These are phyloP conservation scores for Philaethria dido DNA, from an alignment of 2,888 invertebrate species.

Conservation along the genomic window DNA sequence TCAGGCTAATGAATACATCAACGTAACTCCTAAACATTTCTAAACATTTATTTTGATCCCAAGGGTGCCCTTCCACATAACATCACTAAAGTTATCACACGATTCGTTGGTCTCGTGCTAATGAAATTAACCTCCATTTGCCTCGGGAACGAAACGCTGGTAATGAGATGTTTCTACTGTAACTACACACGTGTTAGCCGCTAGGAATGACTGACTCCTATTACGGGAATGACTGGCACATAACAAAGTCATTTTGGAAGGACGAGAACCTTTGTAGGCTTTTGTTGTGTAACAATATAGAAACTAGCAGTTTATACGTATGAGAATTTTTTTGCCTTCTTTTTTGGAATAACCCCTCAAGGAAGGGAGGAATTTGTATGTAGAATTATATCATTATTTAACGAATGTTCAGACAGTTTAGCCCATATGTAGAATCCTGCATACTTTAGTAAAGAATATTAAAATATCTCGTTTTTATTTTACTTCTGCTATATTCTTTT, in stretches of 20 bases:
- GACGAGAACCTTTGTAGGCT: slow-evolving; percentile 41
- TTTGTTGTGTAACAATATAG: slow-evolving; percentile 22
- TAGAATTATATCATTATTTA: background rate
- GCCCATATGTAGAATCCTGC: background rate
- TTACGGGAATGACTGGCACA: slow-evolving; percentile 51
- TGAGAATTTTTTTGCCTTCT: background rate
- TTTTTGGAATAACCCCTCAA: background rate
- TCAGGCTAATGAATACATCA: slow-evolving; percentile 58
- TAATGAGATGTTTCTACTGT: slow-evolving; percentile 70
- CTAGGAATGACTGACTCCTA: slow-evolving; percentile 50
- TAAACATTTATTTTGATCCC: slow-evolving; percentile 63
- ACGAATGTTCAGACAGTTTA: too few species aligned
- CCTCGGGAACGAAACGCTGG: slow-evolving; percentile 67
- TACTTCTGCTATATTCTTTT: background rate
- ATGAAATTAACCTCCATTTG: slow-evolving; percentile 81
- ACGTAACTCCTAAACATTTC: slow-evolving; percentile 54
- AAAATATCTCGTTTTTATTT: background rate
- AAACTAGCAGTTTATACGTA: background rate
- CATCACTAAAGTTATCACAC: slow-evolving; percentile 82
- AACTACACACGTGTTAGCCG: slow-evolving; percentile 67
- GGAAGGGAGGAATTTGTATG: background rate
- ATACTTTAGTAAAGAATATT: background rate
- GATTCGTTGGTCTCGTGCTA: slow-evolving; percentile 80
- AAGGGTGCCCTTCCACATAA: slow-evolving; percentile 70
- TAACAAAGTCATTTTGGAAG: slow-evolving; percentile 48